These are phyloP conservation scores for Calosoma granatense DNA, from an alignment of 1,140 invertebrate genomes.

Conservation along the genomic window DNA sequence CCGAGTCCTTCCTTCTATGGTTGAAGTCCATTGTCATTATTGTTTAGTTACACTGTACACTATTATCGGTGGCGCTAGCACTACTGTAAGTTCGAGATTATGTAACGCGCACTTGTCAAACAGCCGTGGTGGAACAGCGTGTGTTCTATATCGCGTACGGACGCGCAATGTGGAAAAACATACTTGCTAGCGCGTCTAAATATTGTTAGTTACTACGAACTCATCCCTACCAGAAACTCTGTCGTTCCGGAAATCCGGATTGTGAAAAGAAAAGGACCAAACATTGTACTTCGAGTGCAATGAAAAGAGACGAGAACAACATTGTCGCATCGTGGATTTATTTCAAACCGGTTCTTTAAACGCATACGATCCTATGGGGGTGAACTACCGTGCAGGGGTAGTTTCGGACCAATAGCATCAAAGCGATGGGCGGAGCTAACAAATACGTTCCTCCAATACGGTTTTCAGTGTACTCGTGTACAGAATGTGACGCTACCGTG, in stretches of 20 bases:
- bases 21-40: slow-evolving; percentile 27
- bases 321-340: neutral
- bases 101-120: slow-evolving; percentile 9
- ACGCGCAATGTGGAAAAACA: slow-evolving; percentile 33
- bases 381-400: slow-evolving; percentile 32
- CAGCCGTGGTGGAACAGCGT: slow-evolving; percentile 14
- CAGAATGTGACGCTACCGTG: slow-evolving; percentile 20
- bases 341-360: slow-evolving; percentile 6
- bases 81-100: neutral
- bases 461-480: slow-evolving; percentile 32
- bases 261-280: neutral
- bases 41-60: neutral
- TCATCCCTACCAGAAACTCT: slow-evolving; percentile 1
- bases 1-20: slow-evolving; percentile 25
- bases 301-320: neutral
- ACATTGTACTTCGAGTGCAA: neutral
- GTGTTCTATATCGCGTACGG: slow-evolving; percentile 16
- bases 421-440: slow-evolving; percentile 26
- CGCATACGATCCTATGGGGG: slow-evolving; percentile 32
- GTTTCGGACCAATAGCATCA: slow-evolving; percentile 32
- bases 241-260: neutral
- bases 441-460: slow-evolving; percentile 38
- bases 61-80: neutral
- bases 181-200: slow-evolving; percentile 28
- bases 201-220: slow-evolving; percentile 31